phyloP scores from a whole-genome alignment of 2,888 invertebrate species.

The Ectropis crepuscularia region DNA sequence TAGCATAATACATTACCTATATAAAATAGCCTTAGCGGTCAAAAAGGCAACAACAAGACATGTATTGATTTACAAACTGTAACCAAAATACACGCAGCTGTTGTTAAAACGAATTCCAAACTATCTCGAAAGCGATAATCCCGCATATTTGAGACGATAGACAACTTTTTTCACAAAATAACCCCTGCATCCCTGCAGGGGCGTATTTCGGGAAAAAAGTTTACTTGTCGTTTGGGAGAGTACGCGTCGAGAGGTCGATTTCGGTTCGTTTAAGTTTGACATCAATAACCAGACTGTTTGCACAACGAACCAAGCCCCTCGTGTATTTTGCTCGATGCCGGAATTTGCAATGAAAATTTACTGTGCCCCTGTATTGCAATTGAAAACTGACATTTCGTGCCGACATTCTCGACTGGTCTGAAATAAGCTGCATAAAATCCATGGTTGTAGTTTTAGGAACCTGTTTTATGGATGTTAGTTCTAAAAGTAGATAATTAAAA shows the following conservation, averaged over 20 bases:
- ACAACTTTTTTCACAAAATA: slow-evolving; percentile 44
- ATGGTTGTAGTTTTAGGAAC: background rate
- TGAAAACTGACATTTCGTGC: slow-evolving; percentile 69
- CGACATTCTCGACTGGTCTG: slow-evolving; percentile 53
- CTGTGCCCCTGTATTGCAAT: slow-evolving; percentile 73
- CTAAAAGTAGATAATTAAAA: background rate
- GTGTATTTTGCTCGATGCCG: slow-evolving; percentile 71
- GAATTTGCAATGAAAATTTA: slow-evolving; percentile 83
- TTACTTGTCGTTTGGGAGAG: slow-evolving; percentile 21
- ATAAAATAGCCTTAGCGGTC: background rate
- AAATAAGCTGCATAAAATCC: slow-evolving; percentile 35
- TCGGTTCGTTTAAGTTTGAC: slow-evolving; percentile 84
- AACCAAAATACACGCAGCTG: slow-evolving; percentile 15
- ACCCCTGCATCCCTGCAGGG: slow-evolving; percentile 23
- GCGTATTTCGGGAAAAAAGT: slow-evolving; percentile 13
- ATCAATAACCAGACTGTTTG: slow-evolving; percentile 80
- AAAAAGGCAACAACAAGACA: background rate
- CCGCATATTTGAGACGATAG: slow-evolving; percentile 31
- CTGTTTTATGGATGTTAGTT: background rate
- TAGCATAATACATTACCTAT: too few species aligned
- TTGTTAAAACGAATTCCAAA: slow-evolving; percentile 19
- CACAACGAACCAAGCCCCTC: slow-evolving; percentile 58
- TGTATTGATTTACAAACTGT: background rate
- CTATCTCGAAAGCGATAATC: slow-evolving; percentile 26
- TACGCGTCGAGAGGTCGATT: slow-evolving; percentile 64